These are phyloP conservation scores for Tanypteryx hageni DNA, from an alignment of 2,888 invertebrate species.

Conservation along the genomic window DNA sequence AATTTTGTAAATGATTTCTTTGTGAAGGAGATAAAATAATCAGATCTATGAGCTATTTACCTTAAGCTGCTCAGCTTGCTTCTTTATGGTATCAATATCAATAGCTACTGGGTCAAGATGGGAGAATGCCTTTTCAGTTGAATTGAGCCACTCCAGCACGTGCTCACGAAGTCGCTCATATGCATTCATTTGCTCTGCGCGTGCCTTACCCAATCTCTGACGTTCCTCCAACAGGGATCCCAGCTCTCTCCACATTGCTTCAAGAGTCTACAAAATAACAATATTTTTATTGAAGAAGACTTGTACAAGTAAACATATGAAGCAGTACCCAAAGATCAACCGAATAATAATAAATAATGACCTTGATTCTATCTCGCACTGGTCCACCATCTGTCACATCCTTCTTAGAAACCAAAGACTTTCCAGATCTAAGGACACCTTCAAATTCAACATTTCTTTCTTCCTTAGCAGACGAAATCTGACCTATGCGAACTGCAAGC, in stretches of 20 bases:
- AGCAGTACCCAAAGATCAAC: background rate
- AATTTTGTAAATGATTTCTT: too few species aligned
- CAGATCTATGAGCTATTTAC: constrained; percentile 66
- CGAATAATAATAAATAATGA: constrained; percentile 68
- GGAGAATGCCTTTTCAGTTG: constrained; percentile 86
- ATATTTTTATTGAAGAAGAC: background rate
- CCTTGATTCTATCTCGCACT: constrained; percentile 90
- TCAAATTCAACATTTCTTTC: constrained; percentile 84
- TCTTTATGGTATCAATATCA: constrained; percentile 89
- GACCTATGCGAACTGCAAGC: constrained; percentile 72
- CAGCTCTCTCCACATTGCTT: constrained; percentile 93
- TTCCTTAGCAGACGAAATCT: constrained; percentile 78
- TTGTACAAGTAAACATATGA: constrained; percentile 57
- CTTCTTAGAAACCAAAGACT: constrained; percentile 87
- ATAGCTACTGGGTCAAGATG: constrained; percentile 90
- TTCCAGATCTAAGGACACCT: constrained; percentile 88
- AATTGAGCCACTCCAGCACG: constrained; percentile 89
- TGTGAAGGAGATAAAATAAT: too few species aligned
- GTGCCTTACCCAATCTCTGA: constrained; percentile 87
- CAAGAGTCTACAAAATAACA: constrained; percentile 78
- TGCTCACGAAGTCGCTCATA: constrained; percentile 91
- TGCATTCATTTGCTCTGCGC: constrained; percentile 90
- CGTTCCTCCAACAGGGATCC: constrained; percentile 89
- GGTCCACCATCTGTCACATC: constrained; percentile 92
- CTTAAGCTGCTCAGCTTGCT: constrained; percentile 89